Conservation (phyloP, 2,888 invertebrate genomes). For the Lasioglossum figueresi region DNA sequence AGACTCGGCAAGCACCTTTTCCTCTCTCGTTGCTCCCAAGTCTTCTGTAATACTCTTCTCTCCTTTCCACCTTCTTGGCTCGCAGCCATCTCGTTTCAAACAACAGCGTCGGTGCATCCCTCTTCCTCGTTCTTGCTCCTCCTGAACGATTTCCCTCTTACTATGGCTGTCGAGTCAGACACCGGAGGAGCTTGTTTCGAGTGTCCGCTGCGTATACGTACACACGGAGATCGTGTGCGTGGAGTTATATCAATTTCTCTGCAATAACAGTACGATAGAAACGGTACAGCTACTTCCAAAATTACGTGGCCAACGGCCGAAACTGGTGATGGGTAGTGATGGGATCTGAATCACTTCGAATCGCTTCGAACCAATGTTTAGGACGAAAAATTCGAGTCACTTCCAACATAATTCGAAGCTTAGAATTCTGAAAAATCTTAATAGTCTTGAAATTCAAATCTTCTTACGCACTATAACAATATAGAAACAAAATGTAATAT, state of each 20-base stretch:
- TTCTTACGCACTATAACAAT: too few species aligned
- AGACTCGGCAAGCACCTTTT: background rate
- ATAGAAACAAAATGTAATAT: too few species aligned
- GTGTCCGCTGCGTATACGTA: conserved; percentile 25
- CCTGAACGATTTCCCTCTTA: conserved; percentile 43
- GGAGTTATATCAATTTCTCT: conserved; percentile 73
- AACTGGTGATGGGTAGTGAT: too few species aligned
- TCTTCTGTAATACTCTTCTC: conserved; percentile 22
- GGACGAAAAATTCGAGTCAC: too few species aligned
- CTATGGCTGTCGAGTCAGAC: conserved; percentile 43
- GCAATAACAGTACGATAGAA: conserved; percentile 71
- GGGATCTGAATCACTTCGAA: too few species aligned
- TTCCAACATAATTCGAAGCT: too few species aligned
- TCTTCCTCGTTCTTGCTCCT: conserved; percentile 20
- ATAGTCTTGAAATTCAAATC: too few species aligned
- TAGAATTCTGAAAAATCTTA: too few species aligned
- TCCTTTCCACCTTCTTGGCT: conserved; percentile 30
- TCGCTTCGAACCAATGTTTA: too few species aligned
- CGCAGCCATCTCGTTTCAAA: conserved; percentile 21
- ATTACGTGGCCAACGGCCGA: conserved; percentile 17
- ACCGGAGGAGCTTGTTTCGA: conserved; percentile 45
- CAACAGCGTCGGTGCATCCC: background rate
- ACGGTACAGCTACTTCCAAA: conserved; percentile 67
- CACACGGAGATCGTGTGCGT: conserved; percentile 50
- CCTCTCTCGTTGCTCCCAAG: background rate